These are phyloP conservation scores for Nomada fucata DNA, from an alignment of 2,888 invertebrate species.

Conservation along the genomic window DNA sequence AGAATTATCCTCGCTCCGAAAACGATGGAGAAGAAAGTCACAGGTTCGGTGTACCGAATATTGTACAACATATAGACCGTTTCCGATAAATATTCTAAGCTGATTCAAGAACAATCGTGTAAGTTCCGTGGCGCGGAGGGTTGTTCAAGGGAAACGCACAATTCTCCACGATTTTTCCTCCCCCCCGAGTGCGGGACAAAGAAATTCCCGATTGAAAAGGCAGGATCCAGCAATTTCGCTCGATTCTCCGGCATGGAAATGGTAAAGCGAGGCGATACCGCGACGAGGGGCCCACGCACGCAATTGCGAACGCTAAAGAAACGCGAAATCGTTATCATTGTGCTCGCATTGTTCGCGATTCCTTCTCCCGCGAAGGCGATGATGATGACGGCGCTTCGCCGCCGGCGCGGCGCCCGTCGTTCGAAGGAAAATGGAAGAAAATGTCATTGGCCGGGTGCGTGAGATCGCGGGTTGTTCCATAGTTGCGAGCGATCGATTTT, in stretches of 20 bases:
- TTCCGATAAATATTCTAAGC: too few relatives aligned
- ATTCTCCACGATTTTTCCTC: not conserved
- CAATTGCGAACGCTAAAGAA: conserved; percentile 48
- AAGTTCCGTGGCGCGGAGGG: too few relatives aligned
- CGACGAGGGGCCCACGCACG: conserved; percentile 32
- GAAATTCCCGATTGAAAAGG: conserved; percentile 41
- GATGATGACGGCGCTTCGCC: conserved; percentile 52
- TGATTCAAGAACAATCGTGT: too few relatives aligned
- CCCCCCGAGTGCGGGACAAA: not conserved
- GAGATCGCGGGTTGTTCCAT: conserved; percentile 3
- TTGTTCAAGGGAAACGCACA: not conserved
- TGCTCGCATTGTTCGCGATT: conserved; percentile 41
- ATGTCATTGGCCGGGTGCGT: conserved; percentile 56
- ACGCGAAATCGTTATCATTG: conserved; percentile 54
- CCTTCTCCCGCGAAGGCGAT: conserved; percentile 55
- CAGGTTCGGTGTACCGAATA: too few relatives aligned
- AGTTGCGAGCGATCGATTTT: conserved; percentile 43
- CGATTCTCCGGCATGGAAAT: not conserved
- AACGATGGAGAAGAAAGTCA: too few relatives aligned
- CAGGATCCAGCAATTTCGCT: conserved; percentile 38
- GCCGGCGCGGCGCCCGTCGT: conserved; percentile 17
- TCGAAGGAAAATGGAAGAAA: conserved; percentile 43
- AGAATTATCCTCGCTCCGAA: too few relatives aligned
- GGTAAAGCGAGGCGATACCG: conserved; percentile 21
- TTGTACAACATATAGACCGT: too few relatives aligned